Conservation (phyloP, 2,888 invertebrate genomes). For the Zele albiditarsus region DNA sequence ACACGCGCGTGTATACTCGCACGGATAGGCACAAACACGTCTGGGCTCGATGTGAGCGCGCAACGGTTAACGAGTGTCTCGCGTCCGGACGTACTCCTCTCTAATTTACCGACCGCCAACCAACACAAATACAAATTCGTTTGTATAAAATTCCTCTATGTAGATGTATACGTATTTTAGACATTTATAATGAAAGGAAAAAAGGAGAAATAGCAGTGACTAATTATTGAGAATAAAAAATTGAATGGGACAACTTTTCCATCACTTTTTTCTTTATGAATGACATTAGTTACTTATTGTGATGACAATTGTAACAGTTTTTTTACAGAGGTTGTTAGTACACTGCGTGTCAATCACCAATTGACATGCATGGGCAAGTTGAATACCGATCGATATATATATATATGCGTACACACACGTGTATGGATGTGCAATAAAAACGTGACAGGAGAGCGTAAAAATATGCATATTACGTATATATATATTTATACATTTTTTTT, state of each 20-base stretch:
- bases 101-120: neutral
- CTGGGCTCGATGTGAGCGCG: neutral
- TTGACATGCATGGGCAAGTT: neutral
- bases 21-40: neutral
- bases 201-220: neutral
- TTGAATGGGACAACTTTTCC: neutral
- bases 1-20: neutral
- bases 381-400: neutral
- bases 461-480: neutral
- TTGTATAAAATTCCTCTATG: too few species aligned
- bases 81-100: neutral
- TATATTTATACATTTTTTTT: neutral
- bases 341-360: neutral
- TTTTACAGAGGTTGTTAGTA: neutral
- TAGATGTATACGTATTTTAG: too few species aligned
- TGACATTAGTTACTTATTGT: neutral
- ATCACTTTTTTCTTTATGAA: neutral
- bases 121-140: neutral
- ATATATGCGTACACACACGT: neutral
- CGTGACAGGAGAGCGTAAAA: neutral
- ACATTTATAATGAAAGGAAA: neutral
- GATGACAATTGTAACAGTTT: neutral
- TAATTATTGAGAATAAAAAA: neutral
- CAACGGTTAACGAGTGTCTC: slow-evolving; percentile 6
- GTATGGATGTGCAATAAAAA: neutral